A percentile compares a stretch with the other conserved stretches of the same genome.
Evolutionary conservation across 2,888 invertebrate genomes (phyloP).

Genomic region (Idaea dimidiata): DNA sequence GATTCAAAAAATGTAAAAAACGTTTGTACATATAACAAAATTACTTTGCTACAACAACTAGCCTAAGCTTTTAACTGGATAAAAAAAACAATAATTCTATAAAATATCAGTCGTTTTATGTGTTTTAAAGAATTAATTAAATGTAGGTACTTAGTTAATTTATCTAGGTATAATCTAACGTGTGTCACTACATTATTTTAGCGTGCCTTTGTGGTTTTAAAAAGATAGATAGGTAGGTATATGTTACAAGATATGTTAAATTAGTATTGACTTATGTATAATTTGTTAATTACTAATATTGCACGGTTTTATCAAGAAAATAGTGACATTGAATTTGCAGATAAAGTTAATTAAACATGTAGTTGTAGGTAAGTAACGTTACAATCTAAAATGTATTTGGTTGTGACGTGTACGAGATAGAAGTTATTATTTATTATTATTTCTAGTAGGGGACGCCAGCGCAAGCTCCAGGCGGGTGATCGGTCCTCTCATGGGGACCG

Average conservation of each 20-base stretch:
- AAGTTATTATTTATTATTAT: too few relatives aligned
- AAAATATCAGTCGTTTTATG: conserved; percentile 22
- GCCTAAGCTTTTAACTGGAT: conserved; percentile 2
- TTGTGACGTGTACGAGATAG: too few relatives aligned
- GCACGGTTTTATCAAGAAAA: background rate
- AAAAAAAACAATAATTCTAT: conserved; percentile 4
- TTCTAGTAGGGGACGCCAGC: too few relatives aligned
- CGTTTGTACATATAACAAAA: conserved; percentile 5
- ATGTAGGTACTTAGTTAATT: conserved; percentile 3
- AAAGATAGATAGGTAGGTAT: background rate
- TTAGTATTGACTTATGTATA: background rate
- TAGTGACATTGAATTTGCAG: background rate
- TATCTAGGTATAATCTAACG: background rate
- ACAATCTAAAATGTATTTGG: background rate
- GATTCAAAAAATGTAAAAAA: conserved; percentile 38
- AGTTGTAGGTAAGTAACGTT: background rate
- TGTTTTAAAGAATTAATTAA: conserved; percentile 3
- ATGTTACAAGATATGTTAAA: background rate
- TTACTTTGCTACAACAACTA: conserved; percentile 2
- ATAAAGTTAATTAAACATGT: background rate
- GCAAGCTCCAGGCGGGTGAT: too few relatives aligned
- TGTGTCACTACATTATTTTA: background rate
- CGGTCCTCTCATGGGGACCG: too few relatives aligned
- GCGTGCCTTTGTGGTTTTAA: background rate
- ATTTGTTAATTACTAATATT: background rate